Base-by-base conservation (phyloP, 2,113 vertebrate species). In the Fukomys damarensis region DNA sequence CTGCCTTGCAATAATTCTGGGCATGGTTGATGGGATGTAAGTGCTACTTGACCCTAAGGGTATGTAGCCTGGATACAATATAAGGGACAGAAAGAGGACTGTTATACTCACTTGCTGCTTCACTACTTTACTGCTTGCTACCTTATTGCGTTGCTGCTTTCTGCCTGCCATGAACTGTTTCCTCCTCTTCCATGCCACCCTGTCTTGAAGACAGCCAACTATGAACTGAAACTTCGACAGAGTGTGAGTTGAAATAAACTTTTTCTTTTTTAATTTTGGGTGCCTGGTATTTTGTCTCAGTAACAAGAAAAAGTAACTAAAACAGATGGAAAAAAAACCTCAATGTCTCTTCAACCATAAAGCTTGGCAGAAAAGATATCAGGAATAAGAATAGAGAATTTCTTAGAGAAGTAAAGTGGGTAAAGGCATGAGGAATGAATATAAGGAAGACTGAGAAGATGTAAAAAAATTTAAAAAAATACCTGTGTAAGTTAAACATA, bases 401-500 rank as follows among this genome's bases (percentile, higher is more conserved):
- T 32, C 43, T 95, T 82, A 46, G 30, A 41, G 65, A 79, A 87
- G 66, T n/a, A 58, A 72, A 38, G 2, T 56, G 0, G 49, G 22
- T 49, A 5, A 41, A 54, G n/a, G 19, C 83, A 63, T 84, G 38
- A 85, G 0, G 8, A 30, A 54, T 70, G 22, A 52, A 65, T 17
- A 2, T 19, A 72, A 82, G 41, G 19, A 88, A 2, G 22, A 72
- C 1, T 32, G 28, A 10, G 22, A 89, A 89, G 26, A 65, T 28
- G 72, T 86, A 63, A 28, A 22, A 70, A 46, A 65, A 28, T 30
- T 54, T 91, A 66, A 86, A 20, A 43, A n/a, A n/a, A n/a, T 86
- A 49, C 91, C 66, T 95, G 59, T n/a, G 41, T 8, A 95, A 93
- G 52, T n/a, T 30, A 95, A 87, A 17, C 20, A 72, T 87, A 74